Base-by-base conservation (phyloP, 1,140 invertebrate genomes). In the Drosophila repleta region DNA sequence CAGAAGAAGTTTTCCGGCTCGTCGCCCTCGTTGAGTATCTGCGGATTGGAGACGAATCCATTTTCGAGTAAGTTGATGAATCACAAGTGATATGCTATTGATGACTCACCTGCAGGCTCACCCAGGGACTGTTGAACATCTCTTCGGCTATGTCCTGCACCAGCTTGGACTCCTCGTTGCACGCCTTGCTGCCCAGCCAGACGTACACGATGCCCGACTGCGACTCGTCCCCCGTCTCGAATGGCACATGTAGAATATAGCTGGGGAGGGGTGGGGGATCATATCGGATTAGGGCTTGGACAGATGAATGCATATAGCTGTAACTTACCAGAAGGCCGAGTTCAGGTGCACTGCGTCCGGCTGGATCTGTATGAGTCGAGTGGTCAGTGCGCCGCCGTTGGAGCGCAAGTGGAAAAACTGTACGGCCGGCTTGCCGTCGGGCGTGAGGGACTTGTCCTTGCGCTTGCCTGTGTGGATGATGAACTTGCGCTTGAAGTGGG, bases 1-100 rank as follows among this genome's bases (percentile, higher is more conserved):
- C 99, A 99, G 92, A 99, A 99, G 94, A 99, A 99, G 90, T 99
- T 99, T 89, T 99, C 98, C 3, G 98, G 98, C 92, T 99, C 99
- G 91, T 98, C 97, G 29, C 98, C 98, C 94, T 99, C 99, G 77
- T 96, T 97, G 46, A 99, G 92, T 13, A 98, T 95, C 93, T 96
- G 17, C 3, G 2, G 0, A 5, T 1, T 41, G 8, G 17, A 6
- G 18, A 17, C 13, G 10, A 6, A 10, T 63, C n/a, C 8, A 13
- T 49, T 21, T 4, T 26, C 6, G 18, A 11, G n/a, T 17, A 0
- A 35, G 7, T 17, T 1, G 2, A 10, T 11, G 8, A 8, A 18
- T 18, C 8, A 17, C 2, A 17, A 32, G 4, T 32, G 26, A 21
- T 15, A 7, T 11, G 6, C 5, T 32, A 4, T 11, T 5, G 20